Evolutionary conservation across 2,113 vertebrate genomes (phyloP).

Genomic region (Electrona antarctica): DNA sequence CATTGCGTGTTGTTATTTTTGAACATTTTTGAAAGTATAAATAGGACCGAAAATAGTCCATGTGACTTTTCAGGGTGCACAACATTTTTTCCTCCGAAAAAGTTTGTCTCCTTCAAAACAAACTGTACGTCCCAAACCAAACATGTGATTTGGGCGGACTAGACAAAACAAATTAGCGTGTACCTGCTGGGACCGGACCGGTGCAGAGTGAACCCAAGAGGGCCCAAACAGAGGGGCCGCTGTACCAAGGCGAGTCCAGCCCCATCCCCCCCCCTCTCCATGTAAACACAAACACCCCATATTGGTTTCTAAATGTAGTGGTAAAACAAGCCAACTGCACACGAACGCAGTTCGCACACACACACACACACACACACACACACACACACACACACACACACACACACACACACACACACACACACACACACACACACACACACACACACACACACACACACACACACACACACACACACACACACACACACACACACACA

Average conservation of each 20-base stretch:
- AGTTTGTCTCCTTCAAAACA: slow-evolving; percentile 37
- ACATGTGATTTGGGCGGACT: slow-evolving; percentile 45
- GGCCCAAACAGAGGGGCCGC: slow-evolving; percentile 47
- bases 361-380: slow-evolving; percentile 7
- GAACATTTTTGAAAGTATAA: too few species aligned
- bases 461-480: slow-evolving; percentile 9
- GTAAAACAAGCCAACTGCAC: slow-evolving; percentile 20
- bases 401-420: slow-evolving; percentile 9
- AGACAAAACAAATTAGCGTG: slow-evolving; percentile 55
- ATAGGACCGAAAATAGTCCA: neutral
- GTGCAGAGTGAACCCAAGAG: slow-evolving; percentile 22
- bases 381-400: neutral
- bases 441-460: slow-evolving; percentile 6
- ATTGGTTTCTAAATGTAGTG: slow-evolving; percentile 24
- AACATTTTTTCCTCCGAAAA: slow-evolving; percentile 1
- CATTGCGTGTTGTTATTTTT: too few species aligned
- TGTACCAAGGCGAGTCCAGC: slow-evolving; percentile 28
- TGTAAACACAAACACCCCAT: slow-evolving; percentile 58
- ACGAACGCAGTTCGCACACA: slow-evolving; percentile 12
- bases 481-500: neutral
- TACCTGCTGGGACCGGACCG: slow-evolving; percentile 16
- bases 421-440: slow-evolving; percentile 14
- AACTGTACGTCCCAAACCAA: slow-evolving; percentile 2
- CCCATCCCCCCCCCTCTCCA: slow-evolving; percentile 13
- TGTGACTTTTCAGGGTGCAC: slow-evolving; percentile 18